Evolutionary conservation across 2,888 invertebrate species (phyloP).

Genomic region (Clostera curtula): DNA sequence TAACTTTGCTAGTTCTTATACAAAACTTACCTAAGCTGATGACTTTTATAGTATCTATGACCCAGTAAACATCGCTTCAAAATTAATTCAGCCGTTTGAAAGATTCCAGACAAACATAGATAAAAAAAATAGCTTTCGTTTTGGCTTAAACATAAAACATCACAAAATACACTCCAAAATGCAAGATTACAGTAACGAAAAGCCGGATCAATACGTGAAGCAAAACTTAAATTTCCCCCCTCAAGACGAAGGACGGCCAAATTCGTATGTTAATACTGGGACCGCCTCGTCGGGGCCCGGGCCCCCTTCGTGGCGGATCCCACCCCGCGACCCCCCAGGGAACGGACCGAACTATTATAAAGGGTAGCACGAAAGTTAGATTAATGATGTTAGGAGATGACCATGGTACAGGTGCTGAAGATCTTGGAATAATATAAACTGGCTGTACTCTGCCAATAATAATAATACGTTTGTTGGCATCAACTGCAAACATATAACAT

Average conservation of each 20-base stretch:
- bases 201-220: constrained; percentile 65
- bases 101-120: no score
- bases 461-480: no score
- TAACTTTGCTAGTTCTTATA: no score
- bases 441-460: no score
- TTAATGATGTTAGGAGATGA: constrained; percentile 76
- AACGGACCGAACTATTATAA: constrained; percentile 73
- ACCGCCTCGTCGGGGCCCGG: constrained; percentile 23
- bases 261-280: constrained; percentile 71
- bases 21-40: no score
- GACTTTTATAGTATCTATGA: no score
- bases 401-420: constrained; percentile 42
- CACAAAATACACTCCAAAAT: constrained; percentile 14
- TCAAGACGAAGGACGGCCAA: constrained; percentile 67
- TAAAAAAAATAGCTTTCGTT: no score
- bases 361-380: constrained; percentile 76
- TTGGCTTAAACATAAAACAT: constrained; percentile 1
- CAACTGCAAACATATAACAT: no score
- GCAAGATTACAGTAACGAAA: constrained; percentile 40
- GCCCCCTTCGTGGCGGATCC: constrained; percentile 31
- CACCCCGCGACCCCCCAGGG: constrained; percentile 41
- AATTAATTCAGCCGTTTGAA: no score
- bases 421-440: constrained; percentile 24
- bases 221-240: constrained; percentile 71
- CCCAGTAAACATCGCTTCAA: no score